Conservation (phyloP, 2,888 invertebrate genomes). For the Formica aserva region DNA sequence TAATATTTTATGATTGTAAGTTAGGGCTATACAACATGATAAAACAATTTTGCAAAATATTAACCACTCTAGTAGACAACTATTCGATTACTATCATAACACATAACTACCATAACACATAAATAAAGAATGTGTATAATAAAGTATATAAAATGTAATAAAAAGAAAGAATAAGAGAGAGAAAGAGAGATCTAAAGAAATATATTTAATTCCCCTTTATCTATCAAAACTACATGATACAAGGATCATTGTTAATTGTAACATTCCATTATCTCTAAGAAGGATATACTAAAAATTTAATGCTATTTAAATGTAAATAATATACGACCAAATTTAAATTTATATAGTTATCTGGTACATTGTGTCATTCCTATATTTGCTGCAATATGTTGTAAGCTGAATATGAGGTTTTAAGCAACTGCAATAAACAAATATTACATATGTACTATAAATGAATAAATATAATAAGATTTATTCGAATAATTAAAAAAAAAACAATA, state of each 20-base stretch:
- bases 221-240: background rate
- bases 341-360: background rate
- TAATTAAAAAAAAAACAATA: background rate
- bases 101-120: background rate
- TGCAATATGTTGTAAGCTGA: constrained; percentile 63
- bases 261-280: background rate
- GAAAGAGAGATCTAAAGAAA: background rate
- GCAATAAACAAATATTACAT: background rate
- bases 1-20: background rate
- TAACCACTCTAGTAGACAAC: background rate
- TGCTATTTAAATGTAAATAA: background rate
- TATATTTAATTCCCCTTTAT: background rate
- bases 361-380: background rate
- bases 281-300: background rate
- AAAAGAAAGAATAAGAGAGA: background rate
- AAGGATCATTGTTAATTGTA: background rate
- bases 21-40: background rate
- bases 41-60: background rate
- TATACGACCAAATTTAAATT: background rate
- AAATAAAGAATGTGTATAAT: background rate
- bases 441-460: background rate
- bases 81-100: background rate
- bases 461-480: background rate
- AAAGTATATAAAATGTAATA: background rate
- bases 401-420: constrained; percentile 64